Evolutionary conservation across 2,113 vertebrate genomes (phyloP), one percentile per base, ranked within the genome.

Genomic region (Notothenia rossii): DNA sequence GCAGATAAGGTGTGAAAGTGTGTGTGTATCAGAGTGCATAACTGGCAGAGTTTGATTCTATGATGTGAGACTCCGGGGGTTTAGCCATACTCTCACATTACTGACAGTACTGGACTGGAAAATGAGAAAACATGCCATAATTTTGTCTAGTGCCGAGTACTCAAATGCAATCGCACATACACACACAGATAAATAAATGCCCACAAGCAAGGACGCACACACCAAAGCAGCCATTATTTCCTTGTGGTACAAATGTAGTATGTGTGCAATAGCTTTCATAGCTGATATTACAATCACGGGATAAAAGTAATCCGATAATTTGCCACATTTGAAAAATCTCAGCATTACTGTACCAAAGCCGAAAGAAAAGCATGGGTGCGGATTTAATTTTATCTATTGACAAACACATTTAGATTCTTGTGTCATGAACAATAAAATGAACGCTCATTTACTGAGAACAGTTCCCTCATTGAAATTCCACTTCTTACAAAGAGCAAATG

Each of bases 51-150:
- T 85, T 90, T 91, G 83, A 87, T 86, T 89, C 82, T 88, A 61
- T 91, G 89, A 92, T 89, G 90, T 88, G 81, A 86, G 88, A 90
- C 89, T 90, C 69, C 71, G 25, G 90, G 81, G 88, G 85, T 93
- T 93, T 90, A 90, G 85, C 88, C 86, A 77, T 66, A 88, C 81
- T 92, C 91, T 93, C 89, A 91, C 89, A 94, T 95, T 95, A 95
- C 87, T 83, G 58, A 87, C 88, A 91, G 93, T 91, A 93, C 85
- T 94, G 93, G 88, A 93, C 92, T 94, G 94, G 95, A 95, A 94
- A 94, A 95, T 95, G 91, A 94, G 91, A 94, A 94, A 89, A 86
- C 80, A 89, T 88, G 85, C 82, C 85, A 84, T 82, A 88, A 91
- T 89, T 93, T 85, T 86, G 82, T 86, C 72, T 84, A 85, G 66